phyloP scores from a whole-genome alignment of 2,888 invertebrate species.

The Rutpela maculata region DNA sequence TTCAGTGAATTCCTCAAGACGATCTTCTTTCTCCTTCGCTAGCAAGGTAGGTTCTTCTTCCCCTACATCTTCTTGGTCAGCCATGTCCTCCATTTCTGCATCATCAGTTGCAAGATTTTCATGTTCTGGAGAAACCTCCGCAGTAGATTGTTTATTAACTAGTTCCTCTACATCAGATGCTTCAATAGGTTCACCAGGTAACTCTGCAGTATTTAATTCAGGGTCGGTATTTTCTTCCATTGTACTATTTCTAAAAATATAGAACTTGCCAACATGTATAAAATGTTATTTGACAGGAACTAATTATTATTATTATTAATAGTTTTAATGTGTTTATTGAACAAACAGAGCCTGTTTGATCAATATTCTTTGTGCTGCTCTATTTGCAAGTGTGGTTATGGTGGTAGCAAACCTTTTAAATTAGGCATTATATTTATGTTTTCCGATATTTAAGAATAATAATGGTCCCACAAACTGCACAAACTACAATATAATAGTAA shows the following conservation, averaged over 20 bases:
- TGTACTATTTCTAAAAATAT: conserved; percentile 2
- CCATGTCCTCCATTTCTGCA: neutral
- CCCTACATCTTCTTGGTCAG: neutral
- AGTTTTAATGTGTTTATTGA: neutral
- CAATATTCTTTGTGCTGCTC: too few relatives aligned
- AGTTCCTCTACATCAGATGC: conserved; percentile 7
- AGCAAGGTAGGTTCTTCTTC: neutral
- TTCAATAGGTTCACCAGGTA: neutral
- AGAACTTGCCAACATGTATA: conserved; percentile 4
- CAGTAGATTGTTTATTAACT: neutral
- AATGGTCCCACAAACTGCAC: too few relatives aligned
- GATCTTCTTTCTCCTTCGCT: neutral
- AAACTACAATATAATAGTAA: too few relatives aligned
- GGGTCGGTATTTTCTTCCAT: conserved; percentile 2
- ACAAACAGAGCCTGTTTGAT: neutral
- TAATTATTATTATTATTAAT: neutral
- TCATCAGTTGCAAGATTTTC: neutral
- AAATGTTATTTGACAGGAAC: neutral
- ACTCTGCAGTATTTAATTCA: neutral
- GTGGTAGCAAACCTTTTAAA: too few relatives aligned
- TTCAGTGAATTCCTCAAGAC: neutral
- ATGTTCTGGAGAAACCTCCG: neutral
- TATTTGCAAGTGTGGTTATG: too few relatives aligned
- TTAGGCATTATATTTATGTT: too few relatives aligned
- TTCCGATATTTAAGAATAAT: too few relatives aligned